Base-by-base conservation (phyloP, 64 coral and sea anemone species). In the Orbicella faveolata region DNA sequence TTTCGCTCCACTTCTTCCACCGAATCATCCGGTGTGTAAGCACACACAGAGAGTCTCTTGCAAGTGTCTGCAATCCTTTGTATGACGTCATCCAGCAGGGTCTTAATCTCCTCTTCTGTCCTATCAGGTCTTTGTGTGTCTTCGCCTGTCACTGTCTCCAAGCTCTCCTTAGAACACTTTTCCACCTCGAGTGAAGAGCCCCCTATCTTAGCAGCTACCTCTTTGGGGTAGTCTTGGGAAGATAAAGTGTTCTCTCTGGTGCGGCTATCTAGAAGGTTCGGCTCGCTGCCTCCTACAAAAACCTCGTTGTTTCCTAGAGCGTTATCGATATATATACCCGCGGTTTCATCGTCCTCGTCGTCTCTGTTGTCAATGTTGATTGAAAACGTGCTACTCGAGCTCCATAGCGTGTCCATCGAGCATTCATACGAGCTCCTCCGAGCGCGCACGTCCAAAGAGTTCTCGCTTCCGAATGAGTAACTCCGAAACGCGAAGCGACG, bases 361-460 rank as follows among this genome's bases (percentile, higher is more conserved):
- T 96, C 95, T 67, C 35, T 79, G 17, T 77, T 23, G 67, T 96
- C 95, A 18, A 94, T 75, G 74, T 94, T 97, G 63, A 97, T 90
- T 9, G 95, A 97, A 81, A 97, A 97, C 10, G 95, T 93, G 73
- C 91, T 97, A 39, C 83, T 87, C 2, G 95, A 97, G 48, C 95
- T 89, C 95, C 95, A 97, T 16, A 97, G 57, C 1, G 95, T 97
- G 68, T 97, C 95, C 83, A 93, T 97, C 11, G 95, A 97, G 10
- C 69, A 83, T 70, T 97, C 95, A 21, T 87, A 90, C 3, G 90
- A 81, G 54, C 83, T 79, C 51, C 30, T 70, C 1, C 95, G 92
- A 81, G 88, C 95, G 17, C 77, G 84, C 18, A 93, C 94, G 34
- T 76, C 83, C n/a, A 94, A 23, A 81, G 88, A 93, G 36, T 77